Percentiles rank a stretch among this genome's conserved stretches.
Conservation (phyloP, 2,888 invertebrate genomes). For the Frankliniella fusca region DNA sequence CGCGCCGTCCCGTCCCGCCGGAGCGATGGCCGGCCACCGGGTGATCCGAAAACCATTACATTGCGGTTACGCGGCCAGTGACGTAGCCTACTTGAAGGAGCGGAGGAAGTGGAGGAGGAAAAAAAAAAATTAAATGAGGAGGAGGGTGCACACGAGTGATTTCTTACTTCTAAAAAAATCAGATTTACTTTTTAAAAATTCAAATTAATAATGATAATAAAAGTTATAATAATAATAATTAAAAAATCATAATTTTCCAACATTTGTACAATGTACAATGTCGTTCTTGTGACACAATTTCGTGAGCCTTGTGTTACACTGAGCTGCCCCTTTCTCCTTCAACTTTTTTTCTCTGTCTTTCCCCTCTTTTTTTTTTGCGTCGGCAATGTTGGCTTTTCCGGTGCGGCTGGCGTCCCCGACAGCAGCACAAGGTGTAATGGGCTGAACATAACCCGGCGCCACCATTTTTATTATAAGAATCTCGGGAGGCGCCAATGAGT, state of each 20-base stretch:
- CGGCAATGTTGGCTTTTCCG: constrained; percentile 26
- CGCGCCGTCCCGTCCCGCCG: background rate
- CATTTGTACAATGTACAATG: background rate
- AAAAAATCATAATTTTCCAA: background rate
- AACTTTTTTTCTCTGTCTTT: background rate
- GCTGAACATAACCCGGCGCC: background rate
- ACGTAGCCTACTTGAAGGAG: background rate
- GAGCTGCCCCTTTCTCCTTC: background rate
- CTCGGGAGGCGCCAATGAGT: background rate
- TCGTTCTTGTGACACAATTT: background rate
- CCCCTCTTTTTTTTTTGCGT: background rate
- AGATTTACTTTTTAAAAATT: too few species aligned
- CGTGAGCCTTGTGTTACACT: background rate
- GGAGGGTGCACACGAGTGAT: too few species aligned
- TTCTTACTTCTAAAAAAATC: too few species aligned
- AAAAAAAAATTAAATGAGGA: background rate
- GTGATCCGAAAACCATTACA: constrained; percentile 9
- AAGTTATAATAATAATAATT: too few species aligned
- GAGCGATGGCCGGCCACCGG: background rate
- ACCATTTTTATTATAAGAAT: background rate
- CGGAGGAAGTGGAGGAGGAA: background rate
- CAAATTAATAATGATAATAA: too few species aligned
- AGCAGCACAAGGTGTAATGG: constrained; percentile 16
- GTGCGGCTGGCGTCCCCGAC: constrained; percentile 35
- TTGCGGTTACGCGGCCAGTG: background rate